Conservation (phyloP, 2,113 vertebrate genomes). For the Tapirus terrestris region DNA sequence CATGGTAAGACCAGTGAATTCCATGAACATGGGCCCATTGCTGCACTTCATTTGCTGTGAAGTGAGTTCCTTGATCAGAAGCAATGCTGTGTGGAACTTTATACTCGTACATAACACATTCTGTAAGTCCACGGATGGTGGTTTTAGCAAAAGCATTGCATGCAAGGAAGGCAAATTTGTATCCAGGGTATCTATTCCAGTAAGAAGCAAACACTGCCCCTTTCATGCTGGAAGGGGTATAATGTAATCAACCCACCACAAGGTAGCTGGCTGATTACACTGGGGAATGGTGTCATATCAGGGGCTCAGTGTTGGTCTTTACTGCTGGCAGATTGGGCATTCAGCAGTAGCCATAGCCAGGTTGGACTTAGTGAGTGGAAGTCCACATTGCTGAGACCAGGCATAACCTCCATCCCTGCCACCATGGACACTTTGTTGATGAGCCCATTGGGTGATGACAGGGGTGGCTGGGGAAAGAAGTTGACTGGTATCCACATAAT, state of each 20-base stretch:
- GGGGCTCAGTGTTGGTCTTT: neutral
- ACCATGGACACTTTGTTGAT: neutral
- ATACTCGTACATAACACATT: neutral
- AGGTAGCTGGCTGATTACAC: neutral
- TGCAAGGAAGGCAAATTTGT: neutral
- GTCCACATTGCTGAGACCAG: neutral
- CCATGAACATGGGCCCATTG: neutral
- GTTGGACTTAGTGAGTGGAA: neutral
- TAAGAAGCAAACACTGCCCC: neutral
- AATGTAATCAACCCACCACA: neutral
- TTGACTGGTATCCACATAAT: neutral
- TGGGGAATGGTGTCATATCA: neutral
- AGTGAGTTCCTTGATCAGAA: neutral
- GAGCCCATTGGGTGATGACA: neutral
- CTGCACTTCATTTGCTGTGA: neutral
- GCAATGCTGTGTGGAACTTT: neutral
- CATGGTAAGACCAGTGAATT: neutral
- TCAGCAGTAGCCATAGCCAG: neutral
- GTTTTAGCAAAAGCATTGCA: neutral
- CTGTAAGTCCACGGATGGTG: neutral
- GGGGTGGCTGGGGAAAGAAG: neutral
- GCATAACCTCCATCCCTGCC: neutral
- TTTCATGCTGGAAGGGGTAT: neutral
- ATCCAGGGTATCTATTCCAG: neutral
- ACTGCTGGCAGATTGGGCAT: neutral